Base-by-base conservation (phyloP, 2,797 vertebrate genomes). In the Hyperoplus lanceolatus region DNA sequence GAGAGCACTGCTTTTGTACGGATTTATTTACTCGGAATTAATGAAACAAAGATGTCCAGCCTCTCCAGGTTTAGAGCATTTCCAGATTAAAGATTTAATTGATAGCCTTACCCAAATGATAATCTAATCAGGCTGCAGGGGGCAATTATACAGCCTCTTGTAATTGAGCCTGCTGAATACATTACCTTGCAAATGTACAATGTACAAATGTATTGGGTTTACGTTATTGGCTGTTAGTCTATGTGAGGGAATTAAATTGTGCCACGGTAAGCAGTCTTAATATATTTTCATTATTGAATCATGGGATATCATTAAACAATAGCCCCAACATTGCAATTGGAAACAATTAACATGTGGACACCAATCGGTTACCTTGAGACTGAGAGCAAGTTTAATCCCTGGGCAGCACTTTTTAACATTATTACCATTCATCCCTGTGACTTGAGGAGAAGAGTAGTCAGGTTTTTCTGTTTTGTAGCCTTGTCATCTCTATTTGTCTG, bases 401-500 rank as follows among this genome's bases (percentile, higher is more conserved):
- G 49, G 15, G 10, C 9, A 49, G 48, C 41, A 49, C 21, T 58
- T 55, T 57, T 64, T 14, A 38, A 71, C 50, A 21, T 9, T 53
- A n/a, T 16, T 42, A 41, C 29, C 29, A 29, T 60, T 84, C 53
- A 70, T 36, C 49, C 46, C 18, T 18, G 21, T 13, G 72, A 81
- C 50, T 68, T 78, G 61, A 78, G 46, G 61, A 69, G 45, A 53
- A 11, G 74, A 41, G 39, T 18, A 8, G 9, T 50, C 45, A n/a
- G 1, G 60, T 57, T 69, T 62, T 39, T 36, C 3, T 16, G 51
- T 73, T 55, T 70, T 42, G 11, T 1, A 55, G 56, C 42, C 46
- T 75, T 51, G 70, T 83, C 63, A 63, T 53, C 67, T 8, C 45
- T 51, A 45, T 56, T 11, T 16, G 73, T 73, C 57, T 63, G 57